A percentile compares a stretch with the other conserved stretches of the same genome.
These are phyloP conservation scores for Cephus spinipes DNA, from an alignment of 2,888 invertebrate species.

Conservation along the genomic window DNA sequence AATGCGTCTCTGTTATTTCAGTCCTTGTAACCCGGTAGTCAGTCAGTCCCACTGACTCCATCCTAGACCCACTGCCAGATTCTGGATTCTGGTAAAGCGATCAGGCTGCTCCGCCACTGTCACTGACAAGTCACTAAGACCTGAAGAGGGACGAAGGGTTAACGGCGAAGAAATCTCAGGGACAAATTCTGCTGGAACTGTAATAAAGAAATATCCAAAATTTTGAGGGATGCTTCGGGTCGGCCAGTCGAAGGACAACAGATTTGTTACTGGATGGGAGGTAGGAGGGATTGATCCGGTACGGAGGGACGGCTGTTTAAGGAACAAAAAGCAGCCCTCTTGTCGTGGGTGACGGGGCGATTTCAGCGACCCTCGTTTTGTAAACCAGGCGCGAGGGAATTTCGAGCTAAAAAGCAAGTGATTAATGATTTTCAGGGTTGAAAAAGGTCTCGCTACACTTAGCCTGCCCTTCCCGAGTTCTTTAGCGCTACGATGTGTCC, in stretches of 20 bases:
- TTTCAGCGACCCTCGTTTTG: conserved; percentile 59
- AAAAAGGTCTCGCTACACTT: conserved; percentile 39
- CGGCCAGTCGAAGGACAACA: neutral
- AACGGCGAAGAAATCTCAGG: neutral
- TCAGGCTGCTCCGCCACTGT: conserved; percentile 15
- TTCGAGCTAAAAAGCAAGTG: conserved; percentile 63
- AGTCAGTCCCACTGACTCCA: conserved; percentile 6
- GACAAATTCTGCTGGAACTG: neutral
- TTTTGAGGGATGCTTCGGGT: neutral
- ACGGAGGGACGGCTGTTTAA: conserved; percentile 11
- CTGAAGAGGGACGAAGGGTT: neutral
- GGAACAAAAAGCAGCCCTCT: conserved; percentile 50
- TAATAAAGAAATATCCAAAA: neutral
- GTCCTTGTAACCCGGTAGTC: conserved; percentile 49
- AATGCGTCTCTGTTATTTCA: conserved; percentile 63
- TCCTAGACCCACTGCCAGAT: conserved; percentile 5
- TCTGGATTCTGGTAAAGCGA: conserved; percentile 49
- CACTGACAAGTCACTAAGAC: neutral
- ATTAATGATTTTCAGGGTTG: conserved; percentile 59
- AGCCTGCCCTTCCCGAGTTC: conserved; percentile 21
- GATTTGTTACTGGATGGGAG: conserved; percentile 7
- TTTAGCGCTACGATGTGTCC: conserved; percentile 33
- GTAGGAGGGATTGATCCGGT: conserved; percentile 11
- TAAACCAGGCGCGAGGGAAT: conserved; percentile 65
- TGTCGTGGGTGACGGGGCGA: conserved; percentile 59